Evolutionary conservation across 2,888 invertebrate species (phyloP).

Genomic region (Oscheius sp.): DNA sequence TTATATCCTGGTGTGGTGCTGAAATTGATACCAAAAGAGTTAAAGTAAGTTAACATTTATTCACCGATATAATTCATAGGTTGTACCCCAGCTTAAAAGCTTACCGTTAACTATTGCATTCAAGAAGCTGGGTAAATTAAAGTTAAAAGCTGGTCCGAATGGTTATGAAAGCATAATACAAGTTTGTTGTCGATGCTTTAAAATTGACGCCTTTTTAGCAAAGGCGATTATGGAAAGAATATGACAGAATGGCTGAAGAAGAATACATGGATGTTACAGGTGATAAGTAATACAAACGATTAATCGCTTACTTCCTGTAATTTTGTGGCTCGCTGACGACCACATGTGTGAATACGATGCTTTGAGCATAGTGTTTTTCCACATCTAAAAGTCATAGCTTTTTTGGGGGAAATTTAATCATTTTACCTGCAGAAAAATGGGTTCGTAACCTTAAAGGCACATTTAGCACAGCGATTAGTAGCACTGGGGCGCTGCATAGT

Average conservation of each 20-base stretch:
- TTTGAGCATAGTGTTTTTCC: slow-evolving; percentile 40
- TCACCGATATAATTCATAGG: slow-evolving; percentile 4
- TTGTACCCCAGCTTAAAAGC: background rate
- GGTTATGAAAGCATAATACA: background rate
- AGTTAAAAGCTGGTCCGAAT: too few species aligned
- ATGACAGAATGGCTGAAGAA: background rate
- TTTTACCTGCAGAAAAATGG: slow-evolving; percentile 39
- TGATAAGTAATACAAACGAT: background rate
- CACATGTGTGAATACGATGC: slow-evolving; percentile 33
- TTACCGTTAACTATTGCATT: background rate
- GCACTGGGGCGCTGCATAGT: slow-evolving; percentile 3
- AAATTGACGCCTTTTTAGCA: background rate
- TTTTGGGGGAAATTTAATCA: background rate
- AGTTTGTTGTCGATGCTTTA: too few species aligned
- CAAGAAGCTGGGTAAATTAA: background rate
- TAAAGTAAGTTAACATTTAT: background rate
- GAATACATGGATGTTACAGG: background rate
- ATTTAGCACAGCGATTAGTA: slow-evolving; percentile 34
- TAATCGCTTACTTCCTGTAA: slow-evolving; percentile 38
- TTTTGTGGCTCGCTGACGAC: slow-evolving; percentile 13
- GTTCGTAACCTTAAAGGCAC: slow-evolving; percentile 35
- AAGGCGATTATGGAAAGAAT: slow-evolving; percentile 1
- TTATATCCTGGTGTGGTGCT: slow-evolving; percentile 16
- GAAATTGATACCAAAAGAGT: slow-evolving; percentile 13
- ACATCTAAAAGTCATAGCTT: slow-evolving; percentile 31